Base-by-base conservation (phyloP, 2,113 vertebrate genomes). In the Erpornis zantholeuca region DNA sequence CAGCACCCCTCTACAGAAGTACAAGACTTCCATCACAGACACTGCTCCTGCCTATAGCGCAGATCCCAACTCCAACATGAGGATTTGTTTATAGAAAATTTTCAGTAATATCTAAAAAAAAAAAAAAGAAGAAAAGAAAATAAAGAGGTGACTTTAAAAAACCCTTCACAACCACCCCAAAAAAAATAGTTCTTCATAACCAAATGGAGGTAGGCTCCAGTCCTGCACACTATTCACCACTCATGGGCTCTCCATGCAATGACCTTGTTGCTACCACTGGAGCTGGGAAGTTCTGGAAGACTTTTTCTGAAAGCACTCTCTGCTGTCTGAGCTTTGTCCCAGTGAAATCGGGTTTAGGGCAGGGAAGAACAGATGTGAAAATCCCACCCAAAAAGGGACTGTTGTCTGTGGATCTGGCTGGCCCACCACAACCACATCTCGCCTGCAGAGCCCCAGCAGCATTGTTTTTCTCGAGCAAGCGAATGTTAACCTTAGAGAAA, bases 171-270 rank as follows among this genome's bases (percentile, higher is more conserved):
- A 42, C 20, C 19, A 4, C 38, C 12, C 38, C 12, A 38, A 11
- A 40, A 22, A 59, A 70, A 56, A 9, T 38, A 27, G 15, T 19
- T 72, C 13, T 77, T 77, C 3, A 17, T 38, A 38, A 60, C 0
- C 1, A 76, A 73, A 56, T 8, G 6, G n/a, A 83, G 9, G 4
- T 59, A 82, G 23, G 15, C 7, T 4, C 3, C 27, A 44, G 35
- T 70, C 20, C 27, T 78, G 21, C 27, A n/a, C 3, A 9, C 3
- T 38, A 33, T 50, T 68, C 15, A 27, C 88, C 50, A 31, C 10
- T 49, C 0, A 0, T 1, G 0, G 42, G n/a, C 14, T 63, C 12
- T 64, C 27, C 38, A 7, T n/a, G 47, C 3, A 73, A 54, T 21
- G 21, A 59, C 11, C 12, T 69, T 9, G 10, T 52, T 57, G 21